phyloP scores from a whole-genome alignment of 2,888 invertebrate species.

The Pammene fasciana region DNA sequence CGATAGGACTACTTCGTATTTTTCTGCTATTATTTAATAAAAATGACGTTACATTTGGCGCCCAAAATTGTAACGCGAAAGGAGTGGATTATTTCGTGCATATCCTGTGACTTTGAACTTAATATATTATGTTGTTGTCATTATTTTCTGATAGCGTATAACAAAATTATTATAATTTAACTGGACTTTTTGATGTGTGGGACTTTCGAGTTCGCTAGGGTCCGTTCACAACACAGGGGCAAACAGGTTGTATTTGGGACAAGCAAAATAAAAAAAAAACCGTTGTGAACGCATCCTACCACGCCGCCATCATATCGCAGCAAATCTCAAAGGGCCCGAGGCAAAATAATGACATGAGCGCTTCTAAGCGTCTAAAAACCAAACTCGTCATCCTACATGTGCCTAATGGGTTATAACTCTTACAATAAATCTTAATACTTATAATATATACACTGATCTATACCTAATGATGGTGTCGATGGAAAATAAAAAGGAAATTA shows the following conservation, averaged over 20 bases:
- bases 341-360: constrained; percentile 39
- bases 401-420: constrained; percentile 29
- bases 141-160: constrained; percentile 8
- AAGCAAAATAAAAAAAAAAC: constrained; percentile 8
- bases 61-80: background rate
- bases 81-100: background rate
- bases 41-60: background rate
- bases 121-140: background rate
- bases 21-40: background rate
- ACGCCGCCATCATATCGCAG: constrained; percentile 22
- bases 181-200: constrained; percentile 9
- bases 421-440: constrained; percentile 41
- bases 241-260: constrained; percentile 2
- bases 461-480: constrained; percentile 40
- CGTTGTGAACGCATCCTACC: constrained; percentile 39
- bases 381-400: constrained; percentile 38
- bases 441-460: constrained; percentile 29
- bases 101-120: background rate
- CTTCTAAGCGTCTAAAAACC: constrained; percentile 40
- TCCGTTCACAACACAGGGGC: constrained; percentile 35
- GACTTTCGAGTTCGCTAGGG: constrained; percentile 25
- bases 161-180: background rate
- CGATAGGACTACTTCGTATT: too few species aligned
- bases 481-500: constrained; percentile 28
- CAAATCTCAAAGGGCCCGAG: constrained; percentile 28